These are phyloP conservation scores for Clusia tigrina DNA, from an alignment of 2,888 invertebrate genomes.

Conservation along the genomic window DNA sequence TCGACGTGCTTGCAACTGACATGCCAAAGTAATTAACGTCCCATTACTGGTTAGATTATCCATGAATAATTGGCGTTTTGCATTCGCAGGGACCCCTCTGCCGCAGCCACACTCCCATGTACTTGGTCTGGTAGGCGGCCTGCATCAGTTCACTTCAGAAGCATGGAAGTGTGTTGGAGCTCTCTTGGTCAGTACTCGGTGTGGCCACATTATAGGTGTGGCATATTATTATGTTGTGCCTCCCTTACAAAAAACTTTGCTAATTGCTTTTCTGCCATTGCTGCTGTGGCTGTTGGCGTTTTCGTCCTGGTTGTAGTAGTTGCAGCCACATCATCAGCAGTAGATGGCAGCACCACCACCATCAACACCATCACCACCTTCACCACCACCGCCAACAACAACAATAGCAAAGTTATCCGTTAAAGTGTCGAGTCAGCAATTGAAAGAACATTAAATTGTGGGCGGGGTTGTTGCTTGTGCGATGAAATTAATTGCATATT, in stretches of 20 bases:
- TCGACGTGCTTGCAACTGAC: slow-evolving; percentile 7
- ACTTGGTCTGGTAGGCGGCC: slow-evolving; percentile 7
- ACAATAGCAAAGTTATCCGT: not conserved
- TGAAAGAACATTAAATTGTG: slow-evolving; percentile 1
- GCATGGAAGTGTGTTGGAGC: slow-evolving; percentile 15
- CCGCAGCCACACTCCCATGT: not conserved
- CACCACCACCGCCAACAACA: not conserved
- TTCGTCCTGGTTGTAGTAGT: not conserved
- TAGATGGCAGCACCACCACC: too few relatives aligned
- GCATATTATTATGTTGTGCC: slow-evolving; percentile 32
- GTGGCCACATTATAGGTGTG: slow-evolving; percentile 28
- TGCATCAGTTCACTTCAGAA: slow-evolving; percentile 24
- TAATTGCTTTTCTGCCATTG: slow-evolving; percentile 54
- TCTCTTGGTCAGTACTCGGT: slow-evolving; percentile 15
- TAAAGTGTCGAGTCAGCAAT: slow-evolving; percentile 9
- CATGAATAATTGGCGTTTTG: slow-evolving; percentile 61
- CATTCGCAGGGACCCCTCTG: slow-evolving; percentile 26
- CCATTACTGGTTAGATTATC: slow-evolving; percentile 64
- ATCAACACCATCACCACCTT: not conserved
- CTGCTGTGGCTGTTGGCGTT: too few relatives aligned
- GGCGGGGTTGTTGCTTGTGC: not conserved
- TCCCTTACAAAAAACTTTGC: slow-evolving; percentile 47
- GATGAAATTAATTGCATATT: not conserved
- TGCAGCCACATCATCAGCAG: too few relatives aligned
- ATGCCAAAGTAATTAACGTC: slow-evolving; percentile 59